These are phyloP conservation scores for Chelonia mydas DNA, from an alignment of 2,797 vertebrate species.

Conservation along the genomic window DNA sequence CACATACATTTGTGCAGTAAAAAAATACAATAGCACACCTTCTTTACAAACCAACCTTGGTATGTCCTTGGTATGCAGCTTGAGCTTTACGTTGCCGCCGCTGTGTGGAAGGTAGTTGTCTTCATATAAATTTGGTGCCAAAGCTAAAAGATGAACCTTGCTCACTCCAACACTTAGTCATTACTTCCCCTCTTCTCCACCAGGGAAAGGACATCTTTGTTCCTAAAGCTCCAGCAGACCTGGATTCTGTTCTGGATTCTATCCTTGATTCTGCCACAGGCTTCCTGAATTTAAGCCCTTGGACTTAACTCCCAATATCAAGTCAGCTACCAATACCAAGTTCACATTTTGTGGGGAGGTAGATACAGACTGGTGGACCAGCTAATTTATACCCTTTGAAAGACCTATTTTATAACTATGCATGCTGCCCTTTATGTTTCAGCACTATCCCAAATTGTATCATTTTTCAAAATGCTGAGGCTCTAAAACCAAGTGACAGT, in stretches of 20 bases:
- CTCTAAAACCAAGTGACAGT: slow-evolving; percentile 16
- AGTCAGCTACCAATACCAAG: not conserved
- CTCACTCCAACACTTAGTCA: not conserved
- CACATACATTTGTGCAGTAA: not conserved
- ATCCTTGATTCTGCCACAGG: not conserved
- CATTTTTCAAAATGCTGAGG: slow-evolving; percentile 9
- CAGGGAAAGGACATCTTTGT: accelerated
- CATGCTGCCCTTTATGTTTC: not conserved
- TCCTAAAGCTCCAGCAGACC: not conserved
- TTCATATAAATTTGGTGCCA: not conserved
- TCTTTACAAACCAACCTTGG: not conserved
- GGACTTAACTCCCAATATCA: not conserved
- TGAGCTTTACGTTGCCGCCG: not conserved
- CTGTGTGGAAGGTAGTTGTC: not conserved
- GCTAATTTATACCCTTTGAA: not conserved
- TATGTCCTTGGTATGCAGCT: not conserved
- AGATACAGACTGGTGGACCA: not conserved
- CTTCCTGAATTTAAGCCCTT: accelerated
- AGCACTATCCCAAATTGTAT: not conserved
- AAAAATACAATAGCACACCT: not conserved
- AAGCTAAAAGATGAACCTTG: not conserved
- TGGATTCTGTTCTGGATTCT: not conserved
- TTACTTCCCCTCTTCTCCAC: not conserved
- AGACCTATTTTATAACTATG: not conserved
- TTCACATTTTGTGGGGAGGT: not conserved